Evolutionary conservation across 2,888 invertebrate species (phyloP).

Genomic region (Cataglyphis livida): DNA sequence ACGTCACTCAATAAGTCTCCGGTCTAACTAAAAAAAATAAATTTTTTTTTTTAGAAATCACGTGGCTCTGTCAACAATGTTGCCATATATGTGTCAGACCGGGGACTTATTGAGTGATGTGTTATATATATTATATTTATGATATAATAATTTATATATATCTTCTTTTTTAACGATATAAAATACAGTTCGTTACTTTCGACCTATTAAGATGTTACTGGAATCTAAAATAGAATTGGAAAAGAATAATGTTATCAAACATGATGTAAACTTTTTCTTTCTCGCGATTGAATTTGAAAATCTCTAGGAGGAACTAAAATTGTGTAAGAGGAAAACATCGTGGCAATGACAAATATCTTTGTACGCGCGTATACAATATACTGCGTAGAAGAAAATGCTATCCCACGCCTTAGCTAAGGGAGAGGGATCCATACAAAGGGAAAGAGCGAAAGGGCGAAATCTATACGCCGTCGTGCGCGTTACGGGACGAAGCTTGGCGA

Average conservation of each 20-base stretch:
- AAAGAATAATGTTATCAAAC: not conserved
- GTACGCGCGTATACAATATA: too few species aligned
- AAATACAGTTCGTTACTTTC: not conserved
- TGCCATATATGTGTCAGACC: too few species aligned
- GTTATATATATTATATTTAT: not conserved
- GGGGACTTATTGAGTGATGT: too few species aligned
- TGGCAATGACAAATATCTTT: not conserved
- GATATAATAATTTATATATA: not conserved
- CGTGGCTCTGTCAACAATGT: too few species aligned
- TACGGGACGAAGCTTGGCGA: constrained; percentile 49
- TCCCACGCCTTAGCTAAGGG: not conserved
- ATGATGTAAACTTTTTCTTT: not conserved
- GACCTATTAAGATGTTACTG: too few species aligned
- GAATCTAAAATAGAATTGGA: too few species aligned
- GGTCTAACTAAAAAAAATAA: too few species aligned
- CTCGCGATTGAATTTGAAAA: not conserved
- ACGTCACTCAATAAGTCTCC: too few species aligned
- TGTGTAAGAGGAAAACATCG: not conserved
- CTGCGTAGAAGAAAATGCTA: constrained; percentile 20
- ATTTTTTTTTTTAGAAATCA: too few species aligned
- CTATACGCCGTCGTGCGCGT: constrained; percentile 11
- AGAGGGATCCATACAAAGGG: not conserved
- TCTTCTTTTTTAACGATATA: too few species aligned
- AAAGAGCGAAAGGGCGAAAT: constrained; percentile 7
- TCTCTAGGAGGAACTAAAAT: not conserved